A percentile compares a stretch with the other conserved stretches of the same genome.
These are phyloP conservation scores for Chloroceryle amazona DNA, from an alignment of 2,797 vertebrate genomes.

Conservation along the genomic window DNA sequence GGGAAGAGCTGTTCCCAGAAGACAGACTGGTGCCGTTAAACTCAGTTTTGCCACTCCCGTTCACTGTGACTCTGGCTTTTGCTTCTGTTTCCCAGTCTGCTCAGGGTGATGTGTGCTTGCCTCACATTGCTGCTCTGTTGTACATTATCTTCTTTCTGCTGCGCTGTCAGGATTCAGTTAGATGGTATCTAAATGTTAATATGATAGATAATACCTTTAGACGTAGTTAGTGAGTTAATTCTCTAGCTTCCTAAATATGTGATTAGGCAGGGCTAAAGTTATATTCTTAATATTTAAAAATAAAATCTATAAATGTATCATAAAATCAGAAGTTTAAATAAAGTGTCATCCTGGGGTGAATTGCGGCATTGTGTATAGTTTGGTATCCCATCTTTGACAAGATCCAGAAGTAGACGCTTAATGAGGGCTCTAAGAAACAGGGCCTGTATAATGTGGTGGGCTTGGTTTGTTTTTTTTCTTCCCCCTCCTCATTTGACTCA, in stretches of 20 bases:
- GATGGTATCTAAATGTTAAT: conserved; percentile 36
- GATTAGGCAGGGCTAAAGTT: conserved; percentile 23
- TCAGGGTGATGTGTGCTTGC: neutral
- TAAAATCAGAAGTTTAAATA: conserved; percentile 37
- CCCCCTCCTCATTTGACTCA: neutral
- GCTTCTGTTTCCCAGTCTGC: neutral
- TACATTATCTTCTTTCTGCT: neutral
- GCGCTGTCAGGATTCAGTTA: neutral
- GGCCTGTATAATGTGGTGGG: neutral
- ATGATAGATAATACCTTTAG: neutral
- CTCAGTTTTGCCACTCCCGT: neutral
- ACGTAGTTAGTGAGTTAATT: neutral
- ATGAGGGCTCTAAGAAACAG: conserved; percentile 21
- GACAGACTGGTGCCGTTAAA: neutral
- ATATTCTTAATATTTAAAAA: conserved; percentile 36
- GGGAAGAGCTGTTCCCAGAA: neutral
- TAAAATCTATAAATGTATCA: conserved; percentile 23
- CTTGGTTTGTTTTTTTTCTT: neutral
- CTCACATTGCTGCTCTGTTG: neutral
- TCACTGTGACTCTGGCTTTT: neutral
- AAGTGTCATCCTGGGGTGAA: neutral
- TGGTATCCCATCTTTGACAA: neutral
- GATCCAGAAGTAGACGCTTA: conserved; percentile 41
- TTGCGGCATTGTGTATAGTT: conserved; percentile 6
- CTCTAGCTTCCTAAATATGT: neutral